Evolutionary conservation across 64 coral and sea anemone species (phyloP), one percentile per base, ranked within the genome.

Genomic region (Porites lutea): DNA sequence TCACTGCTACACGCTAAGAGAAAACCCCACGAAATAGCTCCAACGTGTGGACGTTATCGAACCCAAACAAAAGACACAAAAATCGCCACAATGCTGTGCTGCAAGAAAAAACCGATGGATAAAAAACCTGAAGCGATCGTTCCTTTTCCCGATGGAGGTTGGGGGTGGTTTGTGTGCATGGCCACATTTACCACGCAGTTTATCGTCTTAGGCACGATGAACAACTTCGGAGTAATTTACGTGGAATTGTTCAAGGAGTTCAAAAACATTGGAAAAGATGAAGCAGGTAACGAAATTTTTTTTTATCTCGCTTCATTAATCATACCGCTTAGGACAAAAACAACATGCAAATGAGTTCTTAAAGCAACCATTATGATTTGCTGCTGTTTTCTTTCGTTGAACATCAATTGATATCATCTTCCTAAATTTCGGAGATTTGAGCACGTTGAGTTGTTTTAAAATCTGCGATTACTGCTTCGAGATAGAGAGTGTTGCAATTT

Each of bases 111-210:
- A 72, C 27, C 77, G 13, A 72, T 83, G 89, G 52, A 95, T 2
- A 73, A 96, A 79, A 96, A 99, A 46, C 77, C 77, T 2, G 78
- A 96, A 67, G 47, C 60, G 8, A 14, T 88, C 14, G 97, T 99
- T 8, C 82, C 86, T 13, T 91, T 90, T 89, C 97, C 97, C 13
- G 97, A 99, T 59, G 97, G 97, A 13, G 94, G 97, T 22, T 99
- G 97, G 97, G 97, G 97, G 2, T 99, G 97, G 97, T 57, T 96
- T n/a, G 97, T 99, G 15, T 99, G 97, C 65, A 15, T 96, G 47
- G 97, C 97, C 15, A 79, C 97, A 10, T 99, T 99, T 37, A 77
- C 86, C 46, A 96, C 94, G 20, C 97, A 99, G 48, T 99, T 99
- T 27, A 91, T 99, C 57, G 97, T 99, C 1, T 86, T 99, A 7